Evolutionary conservation across 2,888 invertebrate genomes (phyloP).

Genomic region (Aphodius sticticus): DNA sequence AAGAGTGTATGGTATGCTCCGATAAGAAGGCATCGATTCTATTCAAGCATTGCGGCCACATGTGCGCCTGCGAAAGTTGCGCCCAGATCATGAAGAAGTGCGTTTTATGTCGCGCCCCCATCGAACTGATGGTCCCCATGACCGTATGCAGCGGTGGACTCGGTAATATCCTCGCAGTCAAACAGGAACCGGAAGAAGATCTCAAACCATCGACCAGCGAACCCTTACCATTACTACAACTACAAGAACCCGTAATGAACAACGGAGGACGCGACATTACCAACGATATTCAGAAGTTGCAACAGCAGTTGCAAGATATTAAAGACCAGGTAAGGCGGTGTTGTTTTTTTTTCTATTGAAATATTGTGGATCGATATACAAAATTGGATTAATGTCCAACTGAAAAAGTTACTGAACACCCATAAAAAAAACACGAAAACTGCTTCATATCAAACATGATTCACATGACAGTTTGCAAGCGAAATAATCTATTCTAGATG

Average conservation of each 20-base stretch:
- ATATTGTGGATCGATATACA: too few species aligned
- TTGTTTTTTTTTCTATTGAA: background rate
- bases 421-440: too few species aligned
- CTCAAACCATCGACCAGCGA: slow-evolving; percentile 57
- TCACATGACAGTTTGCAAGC: too few species aligned
- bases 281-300: slow-evolving; percentile 87
- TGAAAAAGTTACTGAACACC: too few species aligned
- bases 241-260: slow-evolving; percentile 66
- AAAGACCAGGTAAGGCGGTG: slow-evolving; percentile 83
- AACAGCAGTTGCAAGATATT: slow-evolving; percentile 96
- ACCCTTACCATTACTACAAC: slow-evolving; percentile 50
- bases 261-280: slow-evolving; percentile 74
- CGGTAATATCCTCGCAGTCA: slow-evolving; percentile 63
- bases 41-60: slow-evolving; percentile 95
- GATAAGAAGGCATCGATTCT: slow-evolving; percentile 91
- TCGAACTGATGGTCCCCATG: slow-evolving; percentile 73
- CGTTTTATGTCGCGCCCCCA: slow-evolving; percentile 90
- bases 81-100: slow-evolving; percentile 97
- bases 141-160: slow-evolving; percentile 57
- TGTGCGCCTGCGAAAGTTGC: slow-evolving; percentile 91
- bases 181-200: slow-evolving; percentile 62
- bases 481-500: too few species aligned
- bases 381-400: too few species aligned
- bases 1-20: slow-evolving; percentile 96
- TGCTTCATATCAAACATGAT: too few species aligned